These are phyloP conservation scores for Opisthocomus hoazin DNA, from an alignment of 2,113 vertebrate species.

Conservation along the genomic window DNA sequence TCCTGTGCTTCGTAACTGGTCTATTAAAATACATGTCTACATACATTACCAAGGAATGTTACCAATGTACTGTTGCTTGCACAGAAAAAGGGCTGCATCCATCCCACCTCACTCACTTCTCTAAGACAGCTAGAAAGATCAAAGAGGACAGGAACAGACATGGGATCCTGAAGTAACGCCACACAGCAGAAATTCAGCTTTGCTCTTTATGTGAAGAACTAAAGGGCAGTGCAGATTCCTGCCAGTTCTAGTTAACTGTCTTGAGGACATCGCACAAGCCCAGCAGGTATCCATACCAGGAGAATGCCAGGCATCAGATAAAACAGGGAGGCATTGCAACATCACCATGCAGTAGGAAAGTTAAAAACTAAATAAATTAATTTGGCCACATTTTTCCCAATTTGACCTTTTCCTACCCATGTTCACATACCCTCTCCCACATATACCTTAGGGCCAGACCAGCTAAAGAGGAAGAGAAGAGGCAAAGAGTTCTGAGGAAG, in stretches of 20 bases:
- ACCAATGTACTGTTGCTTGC: background rate
- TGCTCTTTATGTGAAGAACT: background rate
- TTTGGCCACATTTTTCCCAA: background rate
- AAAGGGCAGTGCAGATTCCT: background rate
- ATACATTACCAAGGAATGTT: background rate
- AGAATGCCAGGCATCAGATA: background rate
- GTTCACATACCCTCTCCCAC: background rate
- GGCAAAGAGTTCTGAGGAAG: background rate
- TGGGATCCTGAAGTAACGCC: background rate
- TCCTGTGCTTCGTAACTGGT: rapidly evolving
- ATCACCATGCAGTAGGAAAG: background rate
- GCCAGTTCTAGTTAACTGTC: background rate
- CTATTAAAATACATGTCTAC: background rate
- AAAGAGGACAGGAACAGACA: background rate
- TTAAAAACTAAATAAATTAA: background rate
- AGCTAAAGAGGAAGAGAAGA: background rate
- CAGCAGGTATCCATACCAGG: background rate
- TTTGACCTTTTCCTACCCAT: background rate
- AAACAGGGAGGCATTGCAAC: background rate
- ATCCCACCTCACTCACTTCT: background rate
- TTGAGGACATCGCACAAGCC: background rate
- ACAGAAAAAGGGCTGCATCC: background rate
- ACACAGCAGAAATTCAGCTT: background rate
- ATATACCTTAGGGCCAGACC: background rate
- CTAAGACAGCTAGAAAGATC: background rate